Base-by-base conservation (phyloP, 2,113 vertebrate genomes). In the Podarcis cretensis region DNA sequence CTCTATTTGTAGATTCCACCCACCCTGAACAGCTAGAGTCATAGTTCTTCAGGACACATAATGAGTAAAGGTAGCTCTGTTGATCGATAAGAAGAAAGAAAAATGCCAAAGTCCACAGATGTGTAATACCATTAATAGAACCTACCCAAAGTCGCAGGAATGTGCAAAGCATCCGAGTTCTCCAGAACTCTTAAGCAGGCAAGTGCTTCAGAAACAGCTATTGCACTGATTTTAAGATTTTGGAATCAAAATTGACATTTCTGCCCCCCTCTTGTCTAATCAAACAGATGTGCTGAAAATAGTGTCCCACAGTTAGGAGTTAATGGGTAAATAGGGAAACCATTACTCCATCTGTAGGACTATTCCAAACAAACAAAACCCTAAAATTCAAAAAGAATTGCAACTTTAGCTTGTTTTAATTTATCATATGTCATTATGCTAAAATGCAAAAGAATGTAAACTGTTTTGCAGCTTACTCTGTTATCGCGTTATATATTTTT, bases 401-500 rank as follows among this genome's bases (percentile, higher is more conserved):
- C 81, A 82, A 54, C 32, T 66, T 6, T 30, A 66, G 37, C 48
- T 54, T 82, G 27, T 57, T 59, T 80, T 81, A 63, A 81, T 65
- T 37, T 54, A 32, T 20, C 32, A 12, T n/a, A 6, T 81, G 83
- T 6, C 18, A 6, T 71, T 43, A 84, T 81, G 86, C 54, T 43
- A 74, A 14, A 35, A 25, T 10, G 77, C 74, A 77, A 32, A 1
- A 43, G 35, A 78, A 7, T 0, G 0, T 0, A 0, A 6, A 63
- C 35, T 86, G 69, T 75, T 85, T 84, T 85, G 76, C 0, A 0
- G 6, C 27, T 18, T 92, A 57, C 27, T 40, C 40, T 68, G 32
- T 6, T 75, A 37, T 63, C 88, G 54, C 81, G 54, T 85, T 77
- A 88, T 32, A 8, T 48, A 27, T 84, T 37, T 82, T 89, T 86